Percentiles rank a stretch among this genome's conserved stretches.
Evolutionary conservation across 1,140 invertebrate genomes (phyloP).

Genomic region (Holcopasites calliopsidis): DNA sequence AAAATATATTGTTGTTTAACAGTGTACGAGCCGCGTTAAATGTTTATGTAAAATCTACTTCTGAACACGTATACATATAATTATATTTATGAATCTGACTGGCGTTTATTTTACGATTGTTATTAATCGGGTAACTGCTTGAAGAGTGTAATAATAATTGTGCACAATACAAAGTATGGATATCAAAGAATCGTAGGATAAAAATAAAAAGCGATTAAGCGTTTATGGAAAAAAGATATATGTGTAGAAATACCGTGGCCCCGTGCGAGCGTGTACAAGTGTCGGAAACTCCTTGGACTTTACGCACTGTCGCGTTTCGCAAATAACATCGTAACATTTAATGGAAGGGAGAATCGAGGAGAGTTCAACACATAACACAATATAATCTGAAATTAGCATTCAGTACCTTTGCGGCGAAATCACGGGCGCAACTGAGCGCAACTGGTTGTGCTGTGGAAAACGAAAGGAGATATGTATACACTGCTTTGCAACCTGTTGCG

Average conservation of each 20-base stretch:
- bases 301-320: constrained; percentile 28
- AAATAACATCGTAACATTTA: constrained; percentile 34
- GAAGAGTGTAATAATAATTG: neutral
- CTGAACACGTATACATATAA: too few species aligned
- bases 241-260: constrained; percentile 2
- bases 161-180: neutral
- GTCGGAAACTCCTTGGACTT: constrained; percentile 37
- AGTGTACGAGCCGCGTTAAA: too few species aligned
- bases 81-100: neutral
- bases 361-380: constrained; percentile 36
- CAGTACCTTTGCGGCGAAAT: constrained; percentile 16
- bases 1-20: too few species aligned
- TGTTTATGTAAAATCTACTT: too few species aligned
- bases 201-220: neutral
- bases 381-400: constrained; percentile 14
- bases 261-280: constrained; percentile 6
- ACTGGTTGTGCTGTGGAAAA: constrained; percentile 31
- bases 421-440: constrained; percentile 40
- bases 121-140: neutral
- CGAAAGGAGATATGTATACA: constrained; percentile 23
- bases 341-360: constrained; percentile 29
- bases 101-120: neutral
- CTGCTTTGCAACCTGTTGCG: too few species aligned
- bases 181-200: neutral
- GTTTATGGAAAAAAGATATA: neutral